A percentile compares a stretch with the other conserved stretches of the same genome.
Conservation (phyloP, 2,888 invertebrate genomes). For the Oeneis ivallda region DNA sequence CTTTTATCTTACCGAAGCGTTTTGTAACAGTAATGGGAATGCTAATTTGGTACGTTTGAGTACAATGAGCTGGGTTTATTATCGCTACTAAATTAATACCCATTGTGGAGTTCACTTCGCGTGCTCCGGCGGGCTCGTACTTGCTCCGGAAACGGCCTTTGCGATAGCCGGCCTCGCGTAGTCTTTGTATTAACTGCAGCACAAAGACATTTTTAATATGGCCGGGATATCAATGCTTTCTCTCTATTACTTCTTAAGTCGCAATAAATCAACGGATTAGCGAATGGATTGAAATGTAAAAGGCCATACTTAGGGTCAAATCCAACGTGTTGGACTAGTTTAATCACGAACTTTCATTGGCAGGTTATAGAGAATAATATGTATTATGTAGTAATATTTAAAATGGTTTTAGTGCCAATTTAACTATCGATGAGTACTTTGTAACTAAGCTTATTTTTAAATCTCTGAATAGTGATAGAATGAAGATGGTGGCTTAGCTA, state of each 20-base stretch:
- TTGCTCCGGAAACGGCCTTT: constrained; percentile 62
- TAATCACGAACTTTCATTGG: too few relatives aligned
- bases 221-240: neutral
- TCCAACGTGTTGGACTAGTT: too few relatives aligned
- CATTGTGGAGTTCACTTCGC: constrained; percentile 59
- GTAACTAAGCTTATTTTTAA: too few relatives aligned
- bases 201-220: constrained; percentile 5
- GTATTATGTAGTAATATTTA: too few relatives aligned
- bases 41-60: constrained; percentile 55
- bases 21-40: constrained; percentile 52
- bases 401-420: too few relatives aligned
- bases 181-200: constrained; percentile 4
- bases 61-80: constrained; percentile 54
- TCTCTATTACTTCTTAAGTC: neutral
- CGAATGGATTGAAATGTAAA: neutral
- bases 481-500: too few relatives aligned
- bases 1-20: constrained; percentile 39
- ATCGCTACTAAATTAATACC: constrained; percentile 67
- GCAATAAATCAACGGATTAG: neutral
- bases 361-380: too few relatives aligned
- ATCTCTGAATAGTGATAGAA: too few relatives aligned
- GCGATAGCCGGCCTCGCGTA: constrained; percentile 40
- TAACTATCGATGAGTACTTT: too few relatives aligned
- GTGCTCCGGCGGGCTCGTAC: constrained; percentile 60
- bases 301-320: too few relatives aligned